Conservation (phyloP, 92 coral and sea anemone genomes). For the Paramuricea clavata region DNA sequence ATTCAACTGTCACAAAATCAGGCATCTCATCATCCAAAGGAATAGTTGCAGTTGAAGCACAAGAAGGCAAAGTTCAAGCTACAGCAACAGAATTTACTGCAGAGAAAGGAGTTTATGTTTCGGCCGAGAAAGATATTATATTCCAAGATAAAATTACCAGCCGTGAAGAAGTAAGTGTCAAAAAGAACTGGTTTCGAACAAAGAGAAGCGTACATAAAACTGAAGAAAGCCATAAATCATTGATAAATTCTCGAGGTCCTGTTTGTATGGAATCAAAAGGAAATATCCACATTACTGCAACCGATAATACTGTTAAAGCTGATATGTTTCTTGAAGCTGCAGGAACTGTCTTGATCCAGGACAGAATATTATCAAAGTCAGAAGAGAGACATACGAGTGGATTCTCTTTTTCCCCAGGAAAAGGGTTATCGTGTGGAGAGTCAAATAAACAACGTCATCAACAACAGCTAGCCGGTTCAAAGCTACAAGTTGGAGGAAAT, state of each 20-base stretch:
- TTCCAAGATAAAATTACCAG: constrained; percentile 67
- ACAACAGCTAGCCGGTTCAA: constrained; percentile 64
- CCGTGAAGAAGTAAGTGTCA: constrained; percentile 62
- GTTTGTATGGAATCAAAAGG: constrained; percentile 48
- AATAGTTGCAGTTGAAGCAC: constrained; percentile 54
- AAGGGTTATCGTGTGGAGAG: constrained; percentile 57
- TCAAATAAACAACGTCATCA: constrained; percentile 30
- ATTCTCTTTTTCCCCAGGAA: constrained; percentile 56
- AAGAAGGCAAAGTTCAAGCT: constrained; percentile 58
- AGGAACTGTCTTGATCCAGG: constrained; percentile 57
- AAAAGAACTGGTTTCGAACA: constrained; percentile 57
- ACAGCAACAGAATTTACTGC: constrained; percentile 66
- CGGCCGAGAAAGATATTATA: constrained; percentile 64
- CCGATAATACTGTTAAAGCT: constrained; percentile 50
- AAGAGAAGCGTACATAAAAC: constrained; percentile 46
- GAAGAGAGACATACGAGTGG: constrained; percentile 60
- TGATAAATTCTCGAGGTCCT: constrained; percentile 63
- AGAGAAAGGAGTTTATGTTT: constrained; percentile 53
- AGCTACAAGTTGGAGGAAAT: constrained; percentile 54
- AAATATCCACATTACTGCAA: constrained; percentile 56
- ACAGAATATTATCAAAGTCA: constrained; percentile 63
- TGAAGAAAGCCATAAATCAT: constrained; percentile 62
- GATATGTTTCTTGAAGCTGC: constrained; percentile 61
- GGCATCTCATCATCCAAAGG: constrained; percentile 52
- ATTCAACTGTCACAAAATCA: constrained; percentile 60